Conservation (phyloP, 2,888 invertebrate genomes). For the Himalopsyche anomala region DNA sequence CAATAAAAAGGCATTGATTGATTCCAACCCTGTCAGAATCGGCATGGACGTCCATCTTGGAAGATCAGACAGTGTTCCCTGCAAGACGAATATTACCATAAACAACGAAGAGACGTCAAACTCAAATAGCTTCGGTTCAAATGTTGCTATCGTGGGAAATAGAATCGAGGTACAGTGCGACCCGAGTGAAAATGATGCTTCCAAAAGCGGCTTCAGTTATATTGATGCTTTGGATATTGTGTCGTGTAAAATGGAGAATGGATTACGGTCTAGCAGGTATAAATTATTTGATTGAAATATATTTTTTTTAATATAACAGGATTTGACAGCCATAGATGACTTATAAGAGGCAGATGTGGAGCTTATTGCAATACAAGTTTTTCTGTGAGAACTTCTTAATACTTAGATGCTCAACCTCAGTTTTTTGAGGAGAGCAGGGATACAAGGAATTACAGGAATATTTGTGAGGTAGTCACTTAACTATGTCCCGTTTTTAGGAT, state of each 20-base stretch:
- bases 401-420: too few relatives aligned
- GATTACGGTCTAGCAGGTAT: conserved; percentile 73
- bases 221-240: conserved; percentile 79
- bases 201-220: conserved; percentile 67
- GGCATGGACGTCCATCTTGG: conserved; percentile 58
- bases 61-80: conserved; percentile 59
- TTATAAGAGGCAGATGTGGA: too few relatives aligned
- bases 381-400: too few relatives aligned
- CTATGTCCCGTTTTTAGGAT: too few relatives aligned
- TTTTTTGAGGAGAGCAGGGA: too few relatives aligned
- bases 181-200: conserved; percentile 69
- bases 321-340: too few relatives aligned
- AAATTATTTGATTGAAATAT: background rate
- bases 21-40: conserved; percentile 58
- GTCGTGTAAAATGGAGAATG: conserved; percentile 81
- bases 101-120: conserved; percentile 71
- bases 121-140: conserved; percentile 87
- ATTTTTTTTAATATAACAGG: background rate
- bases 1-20: conserved; percentile 49
- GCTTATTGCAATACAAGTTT: too few relatives aligned
- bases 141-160: conserved; percentile 89
- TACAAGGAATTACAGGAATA: too few relatives aligned
- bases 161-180: conserved; percentile 84
- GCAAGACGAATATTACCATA: conserved; percentile 48
- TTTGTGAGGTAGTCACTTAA: too few relatives aligned